Percentiles rank a stretch among this genome's conserved stretches.
Conservation (phyloP, 2,797 vertebrate genomes). For the Rhincodon typus region DNA sequence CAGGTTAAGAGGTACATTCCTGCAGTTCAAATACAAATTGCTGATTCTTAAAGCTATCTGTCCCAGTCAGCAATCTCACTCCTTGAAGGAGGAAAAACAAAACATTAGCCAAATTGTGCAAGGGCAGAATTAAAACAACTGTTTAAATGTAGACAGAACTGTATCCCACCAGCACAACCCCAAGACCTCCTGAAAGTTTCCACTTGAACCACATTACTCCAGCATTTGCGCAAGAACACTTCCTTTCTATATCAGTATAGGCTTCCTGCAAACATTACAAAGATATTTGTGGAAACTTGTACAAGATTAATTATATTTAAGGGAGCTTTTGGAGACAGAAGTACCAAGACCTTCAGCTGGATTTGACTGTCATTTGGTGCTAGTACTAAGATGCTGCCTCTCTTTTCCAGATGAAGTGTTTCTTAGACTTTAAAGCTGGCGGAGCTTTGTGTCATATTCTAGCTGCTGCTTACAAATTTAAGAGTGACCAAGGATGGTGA, state of each 20-base stretch:
- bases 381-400: slow-evolving; percentile 16
- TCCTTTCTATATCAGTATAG: not conserved
- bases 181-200: not conserved
- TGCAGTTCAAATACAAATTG: not conserved
- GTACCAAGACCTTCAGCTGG: not conserved
- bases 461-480: slow-evolving; percentile 96
- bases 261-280: not conserved
- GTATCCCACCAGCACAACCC: not conserved
- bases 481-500: slow-evolving; percentile 98
- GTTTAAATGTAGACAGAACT: not conserved
- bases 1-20: not conserved
- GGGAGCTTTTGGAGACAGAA: not conserved
- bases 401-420: slow-evolving; percentile 82
- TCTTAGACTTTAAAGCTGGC: slow-evolving; percentile 94
- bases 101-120: not conserved
- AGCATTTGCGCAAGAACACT: no score
- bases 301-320: not conserved
- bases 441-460: slow-evolving; percentile 91
- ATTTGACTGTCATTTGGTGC: not conserved
- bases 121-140: not conserved
- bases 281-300: not conserved
- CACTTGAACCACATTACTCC: not conserved
- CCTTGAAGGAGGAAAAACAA: not conserved
- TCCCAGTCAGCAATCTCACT: not conserved
- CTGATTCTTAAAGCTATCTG: not conserved